These are phyloP conservation scores for Peromyscus nudipes DNA, from an alignment of 2,797 vertebrate genomes.

Conservation along the genomic window DNA sequence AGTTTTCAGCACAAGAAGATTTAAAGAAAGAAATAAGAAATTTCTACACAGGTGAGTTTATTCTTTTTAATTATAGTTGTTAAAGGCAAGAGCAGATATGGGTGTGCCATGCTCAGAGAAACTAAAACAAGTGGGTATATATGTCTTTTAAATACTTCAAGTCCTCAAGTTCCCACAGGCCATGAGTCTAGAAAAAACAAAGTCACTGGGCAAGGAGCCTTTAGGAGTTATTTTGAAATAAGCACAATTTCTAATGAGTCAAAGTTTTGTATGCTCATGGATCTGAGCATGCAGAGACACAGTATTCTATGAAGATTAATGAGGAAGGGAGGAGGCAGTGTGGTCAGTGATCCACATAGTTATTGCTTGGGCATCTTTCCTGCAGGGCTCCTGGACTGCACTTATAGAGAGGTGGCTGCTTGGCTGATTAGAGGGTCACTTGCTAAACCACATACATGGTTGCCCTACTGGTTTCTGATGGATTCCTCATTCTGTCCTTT, in stretches of 20 bases:
- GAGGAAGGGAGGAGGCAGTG: background rate
- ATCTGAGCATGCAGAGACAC: background rate
- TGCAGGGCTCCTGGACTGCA: background rate
- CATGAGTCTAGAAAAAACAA: constrained; percentile 74
- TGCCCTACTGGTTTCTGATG: background rate
- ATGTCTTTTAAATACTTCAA: constrained; percentile 37
- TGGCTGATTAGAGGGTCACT: background rate
- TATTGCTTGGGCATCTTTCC: background rate
- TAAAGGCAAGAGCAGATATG: constrained; percentile 67
- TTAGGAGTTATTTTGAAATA: constrained; percentile 58
- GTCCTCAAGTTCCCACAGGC: constrained; percentile 34
- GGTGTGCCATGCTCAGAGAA: constrained; percentile 56
- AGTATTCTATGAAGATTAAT: background rate
- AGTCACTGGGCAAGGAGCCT: constrained; percentile 31
- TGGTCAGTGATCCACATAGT: background rate
- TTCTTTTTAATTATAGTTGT: constrained; percentile 77
- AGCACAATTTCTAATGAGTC: constrained; percentile 64
- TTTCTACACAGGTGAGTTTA: constrained; percentile 62
- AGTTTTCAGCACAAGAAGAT: constrained; percentile 68
- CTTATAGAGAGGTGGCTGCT: background rate
- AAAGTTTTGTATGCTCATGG: constrained; percentile 45
- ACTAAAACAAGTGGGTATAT: constrained; percentile 58
- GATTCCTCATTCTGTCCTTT: background rate
- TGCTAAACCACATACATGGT: background rate
- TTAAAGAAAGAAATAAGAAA: constrained; percentile 76